Base-by-base conservation (phyloP, 2,113 vertebrate genomes). In the Progne subis region DNA sequence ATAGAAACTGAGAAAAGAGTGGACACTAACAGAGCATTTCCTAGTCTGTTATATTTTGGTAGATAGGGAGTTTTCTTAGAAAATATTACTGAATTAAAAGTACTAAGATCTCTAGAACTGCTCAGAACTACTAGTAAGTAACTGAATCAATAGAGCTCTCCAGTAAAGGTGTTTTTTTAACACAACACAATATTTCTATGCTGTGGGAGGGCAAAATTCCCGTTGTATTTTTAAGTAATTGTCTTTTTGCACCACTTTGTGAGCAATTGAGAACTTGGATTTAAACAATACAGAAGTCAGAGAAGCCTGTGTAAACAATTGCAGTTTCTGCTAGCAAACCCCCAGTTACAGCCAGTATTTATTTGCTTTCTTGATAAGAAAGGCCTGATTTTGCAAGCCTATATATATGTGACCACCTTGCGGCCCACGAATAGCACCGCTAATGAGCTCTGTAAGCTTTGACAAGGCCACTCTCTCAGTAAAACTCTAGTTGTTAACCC, bases 331-430 rank as follows among this genome's bases (percentile, higher is more conserved):
- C 34, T 21, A 34, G 63, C 25, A 24, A 44, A 76, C 0, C 23
- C 59, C 23, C 52, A 25, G 59, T 57, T 29, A 26, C 17, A 76
- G 39, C 50, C 39, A 9, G 61, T 10, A 24, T 23, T 32, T 86
- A 37, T 23, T 85, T 87, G 63, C 43, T 74, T 79, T 76, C 68
- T 49, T 32, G 95, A 59, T 79, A 95, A 76, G 74, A 49, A 49
- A 41, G 44, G 3, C 6, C 49, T 9, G 69, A 18, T 75, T 75
- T 67, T 53, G 81, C 77, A 81, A 86, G 50, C 24, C 23, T 1
- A 7, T 9, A 0, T 20, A 3, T 20, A 3, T 0, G 16, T 1
- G 37, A 80, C 4, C 59, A 15, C 21, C n/a, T 68, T 63, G 5
- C 18, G 13, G n/a, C 44, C 3, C 1, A 1, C 5, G 18, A 26